Base-by-base conservation (phyloP, 2,888 invertebrate genomes). In the Cantharis flavilabris region DNA sequence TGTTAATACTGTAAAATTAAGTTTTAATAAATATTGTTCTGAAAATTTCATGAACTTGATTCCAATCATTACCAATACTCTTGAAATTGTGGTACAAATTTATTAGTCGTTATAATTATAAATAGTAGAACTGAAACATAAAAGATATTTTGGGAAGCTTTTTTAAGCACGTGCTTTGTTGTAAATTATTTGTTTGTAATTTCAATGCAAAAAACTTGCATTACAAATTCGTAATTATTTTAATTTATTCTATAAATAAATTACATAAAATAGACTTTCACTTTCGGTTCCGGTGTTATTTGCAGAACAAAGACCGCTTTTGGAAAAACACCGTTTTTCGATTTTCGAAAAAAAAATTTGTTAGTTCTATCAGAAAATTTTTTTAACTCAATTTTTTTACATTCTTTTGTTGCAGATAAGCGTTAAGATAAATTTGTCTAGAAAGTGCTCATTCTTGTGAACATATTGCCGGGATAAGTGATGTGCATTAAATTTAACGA, bases 71-170 rank as follows among this genome's bases (percentile, higher is more conserved):
- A 49, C n/a, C 49, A 49, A 49, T 49, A 49, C 49, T n/a, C n/a
- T n/a, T 49, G 49, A 49, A 49, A 49, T 49, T 49, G 49, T 49
- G 49, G 49, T 49, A 49, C 49, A 49, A 49, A 49, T 62, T 70
- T 30, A 16, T 0, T 82, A 63, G 0, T 86, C 83, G 0, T 49
- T 49, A 49, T 49, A 49, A 91, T 82, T 0, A 87, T 81, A 67
- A 67, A 67, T 67, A 67, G 65, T 67, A 67, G 65, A 67, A 20
- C 65, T 13, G 65, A 16, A 67, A 67, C 26, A 49, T 67, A 67
- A 20, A 67, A 67, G 65, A 20, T 67, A 67, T 67, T 67, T 67
- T 23, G n/a, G 20, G 26, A 20, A 16, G 23, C n/a, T 23, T 23
- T 20, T 67, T 67, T 67, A 49, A 26, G 65, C 26, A 67, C 65